phyloP scores from a whole-genome alignment of 2,888 invertebrate species.

The Polia nebulosa region DNA sequence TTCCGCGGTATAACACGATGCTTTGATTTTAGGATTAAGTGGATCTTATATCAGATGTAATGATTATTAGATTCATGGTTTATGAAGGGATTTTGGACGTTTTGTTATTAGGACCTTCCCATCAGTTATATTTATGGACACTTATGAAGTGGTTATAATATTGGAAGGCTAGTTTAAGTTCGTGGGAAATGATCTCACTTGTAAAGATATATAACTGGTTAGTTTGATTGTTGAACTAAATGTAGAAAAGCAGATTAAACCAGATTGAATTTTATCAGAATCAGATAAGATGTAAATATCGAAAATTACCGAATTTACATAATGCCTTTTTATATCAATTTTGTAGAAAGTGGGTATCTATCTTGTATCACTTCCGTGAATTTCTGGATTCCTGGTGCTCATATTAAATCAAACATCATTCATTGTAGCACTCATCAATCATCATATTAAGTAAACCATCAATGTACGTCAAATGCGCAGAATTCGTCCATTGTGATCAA shows the following conservation, averaged over 20 bases:
- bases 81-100: constrained; percentile 27
- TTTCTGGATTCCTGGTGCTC: constrained; percentile 11
- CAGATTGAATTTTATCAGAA: background rate
- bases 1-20: constrained; percentile 64
- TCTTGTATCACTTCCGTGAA: background rate
- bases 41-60: constrained; percentile 47
- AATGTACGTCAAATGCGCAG: constrained; percentile 5
- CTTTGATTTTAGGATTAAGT: constrained; percentile 54
- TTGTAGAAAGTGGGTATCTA: background rate
- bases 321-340: constrained; percentile 5
- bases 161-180: no score
- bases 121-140: background rate
- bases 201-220: background rate
- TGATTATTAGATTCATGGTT: constrained; percentile 45
- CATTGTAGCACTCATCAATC: constrained; percentile 9
- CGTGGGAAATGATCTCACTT: background rate
- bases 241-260: constrained; percentile 11
- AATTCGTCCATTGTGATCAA: constrained; percentile 5
- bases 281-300: constrained; percentile 28
- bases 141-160: background rate
- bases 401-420: constrained; percentile 7
- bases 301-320: constrained; percentile 38
- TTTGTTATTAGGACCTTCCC: constrained; percentile 10
- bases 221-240: background rate
- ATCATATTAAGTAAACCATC: constrained; percentile 3